Evolutionary conservation across 2,113 vertebrate genomes (phyloP), one percentile per base, ranked within the genome.

Genomic region (Perca fluviatilis): DNA sequence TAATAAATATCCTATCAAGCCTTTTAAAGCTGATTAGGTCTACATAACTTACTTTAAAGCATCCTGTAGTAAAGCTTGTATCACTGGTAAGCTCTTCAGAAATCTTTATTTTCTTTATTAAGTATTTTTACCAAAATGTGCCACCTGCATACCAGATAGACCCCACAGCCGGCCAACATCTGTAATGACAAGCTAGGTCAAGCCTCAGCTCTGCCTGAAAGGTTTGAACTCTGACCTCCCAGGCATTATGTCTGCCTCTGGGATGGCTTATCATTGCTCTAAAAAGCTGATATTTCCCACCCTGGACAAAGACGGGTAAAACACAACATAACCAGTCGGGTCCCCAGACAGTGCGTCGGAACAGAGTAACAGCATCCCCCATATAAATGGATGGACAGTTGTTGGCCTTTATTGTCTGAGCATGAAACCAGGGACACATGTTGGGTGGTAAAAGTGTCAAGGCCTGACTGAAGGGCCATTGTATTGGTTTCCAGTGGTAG

Each of bases 401-500:
- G 93, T 94, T 90, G 89, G 84, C 86, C 81, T 85, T 88, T 84
- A 93, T 96, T 96, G 95, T 96, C 81, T 79, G 85, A 79, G 57
- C 18, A 67, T 89, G 85, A 92, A 93, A 91, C 85, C 57, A 25
- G 90, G 86, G 95, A 95, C 95, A 96, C 95, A 95, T 96, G 95
- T 95, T 93, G 91, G 91, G 94, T 92, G 88, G 93, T 96, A 96
- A 96, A 96, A 94, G 89, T 95, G 95, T 95, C 95, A 92, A 54
- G 61, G 80, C 74, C 74, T 82, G 77, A 92, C 91, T 94, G 95
- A 94, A 89, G 88, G 80, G 79, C 91, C 83, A 93, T 96, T 96
- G 95, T 95, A 43, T 23, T 18, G 60, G 80, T 83, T 86, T 87
- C 84, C 92, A 90, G 91, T 87, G 80, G 79, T 80, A 79, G 82